A percentile compares a stretch with the other conserved stretches of the same genome.
Evolutionary conservation across 2,888 invertebrate species (phyloP).

Genomic region (Xiphydria camelus): DNA sequence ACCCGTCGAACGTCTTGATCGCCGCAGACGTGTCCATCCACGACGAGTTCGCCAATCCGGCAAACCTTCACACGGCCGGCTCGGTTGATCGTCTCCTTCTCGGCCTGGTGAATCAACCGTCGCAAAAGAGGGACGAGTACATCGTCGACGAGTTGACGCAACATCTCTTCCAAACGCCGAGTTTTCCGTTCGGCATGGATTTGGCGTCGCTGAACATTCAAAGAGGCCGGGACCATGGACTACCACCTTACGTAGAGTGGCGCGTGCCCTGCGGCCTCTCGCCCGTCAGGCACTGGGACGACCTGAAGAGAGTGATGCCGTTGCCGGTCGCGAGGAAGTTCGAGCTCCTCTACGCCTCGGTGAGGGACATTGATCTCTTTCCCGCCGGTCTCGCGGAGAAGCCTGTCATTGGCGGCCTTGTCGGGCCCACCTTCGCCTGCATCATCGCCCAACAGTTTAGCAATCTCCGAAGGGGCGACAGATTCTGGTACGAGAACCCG

Average conservation of each 20-base stretch:
- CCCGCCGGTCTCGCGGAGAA: slow-evolving; percentile 82
- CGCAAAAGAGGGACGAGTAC: slow-evolving; percentile 80
- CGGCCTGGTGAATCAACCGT: slow-evolving; percentile 76
- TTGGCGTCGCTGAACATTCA: slow-evolving; percentile 87
- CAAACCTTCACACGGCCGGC: slow-evolving; percentile 72
- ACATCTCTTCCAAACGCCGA: slow-evolving; percentile 76
- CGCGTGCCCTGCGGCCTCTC: slow-evolving; percentile 77
- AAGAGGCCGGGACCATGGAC: slow-evolving; percentile 83
- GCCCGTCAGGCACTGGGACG: slow-evolving; percentile 69
- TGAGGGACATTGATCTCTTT: slow-evolving; percentile 84
- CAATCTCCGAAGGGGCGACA: slow-evolving; percentile 75
- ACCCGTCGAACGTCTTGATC: too few relatives aligned
- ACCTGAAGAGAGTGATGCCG: slow-evolving; percentile 71
- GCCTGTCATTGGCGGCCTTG: slow-evolving; percentile 77
- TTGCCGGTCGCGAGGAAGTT: slow-evolving; percentile 68
- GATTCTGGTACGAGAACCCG: slow-evolving; percentile 80
- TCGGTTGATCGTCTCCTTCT: slow-evolving; percentile 78
- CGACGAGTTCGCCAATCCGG: slow-evolving; percentile 70
- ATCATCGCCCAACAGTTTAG: slow-evolving; percentile 85
- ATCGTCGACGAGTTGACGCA: slow-evolving; percentile 80
- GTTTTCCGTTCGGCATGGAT: slow-evolving; percentile 79
- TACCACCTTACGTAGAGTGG: slow-evolving; percentile 80
- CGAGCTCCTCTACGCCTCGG: slow-evolving; percentile 62
- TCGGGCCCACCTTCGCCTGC: slow-evolving; percentile 87
- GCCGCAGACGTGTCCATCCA: slow-evolving; percentile 78